Percentiles rank a stretch among this genome's conserved stretches.
These are phyloP conservation scores for Oreocharis arfaki DNA, from an alignment of 2,113 vertebrate genomes.

Conservation along the genomic window DNA sequence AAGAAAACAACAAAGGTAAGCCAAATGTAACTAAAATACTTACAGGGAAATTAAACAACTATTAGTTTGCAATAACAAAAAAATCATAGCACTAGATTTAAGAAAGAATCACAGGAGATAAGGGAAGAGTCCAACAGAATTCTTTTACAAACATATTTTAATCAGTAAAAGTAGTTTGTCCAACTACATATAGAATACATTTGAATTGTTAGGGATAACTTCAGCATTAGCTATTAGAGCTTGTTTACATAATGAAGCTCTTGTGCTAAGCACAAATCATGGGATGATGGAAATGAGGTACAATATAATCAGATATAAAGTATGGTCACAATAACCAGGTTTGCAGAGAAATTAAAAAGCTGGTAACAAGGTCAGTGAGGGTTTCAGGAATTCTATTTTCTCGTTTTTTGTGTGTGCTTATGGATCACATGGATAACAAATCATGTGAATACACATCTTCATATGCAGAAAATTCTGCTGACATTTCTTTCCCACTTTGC, in stretches of 20 bases:
- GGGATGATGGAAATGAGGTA: neutral
- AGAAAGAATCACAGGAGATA: neutral
- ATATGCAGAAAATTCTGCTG: neutral
- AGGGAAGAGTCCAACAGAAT: neutral
- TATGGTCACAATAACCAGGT: neutral
- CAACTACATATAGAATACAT: neutral
- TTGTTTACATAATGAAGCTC: neutral
- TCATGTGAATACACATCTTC: neutral
- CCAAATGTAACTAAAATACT: neutral
- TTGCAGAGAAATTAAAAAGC: neutral
- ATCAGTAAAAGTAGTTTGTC: neutral
- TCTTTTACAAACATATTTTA: neutral
- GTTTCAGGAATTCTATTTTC: neutral
- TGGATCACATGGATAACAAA: neutral
- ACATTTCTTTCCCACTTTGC: neutral
- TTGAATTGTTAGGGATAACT: neutral
- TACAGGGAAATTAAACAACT: neutral
- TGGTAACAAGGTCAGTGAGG: neutral
- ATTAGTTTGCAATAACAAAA: neutral
- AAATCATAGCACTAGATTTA: neutral
- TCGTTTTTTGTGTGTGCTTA: neutral
- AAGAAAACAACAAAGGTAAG: neutral
- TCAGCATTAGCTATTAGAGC: neutral
- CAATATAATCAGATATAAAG: neutral
- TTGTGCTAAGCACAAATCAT: neutral